Evolutionary conservation across 2,888 invertebrate species (phyloP).

Genomic region (Eilema depressum): DNA sequence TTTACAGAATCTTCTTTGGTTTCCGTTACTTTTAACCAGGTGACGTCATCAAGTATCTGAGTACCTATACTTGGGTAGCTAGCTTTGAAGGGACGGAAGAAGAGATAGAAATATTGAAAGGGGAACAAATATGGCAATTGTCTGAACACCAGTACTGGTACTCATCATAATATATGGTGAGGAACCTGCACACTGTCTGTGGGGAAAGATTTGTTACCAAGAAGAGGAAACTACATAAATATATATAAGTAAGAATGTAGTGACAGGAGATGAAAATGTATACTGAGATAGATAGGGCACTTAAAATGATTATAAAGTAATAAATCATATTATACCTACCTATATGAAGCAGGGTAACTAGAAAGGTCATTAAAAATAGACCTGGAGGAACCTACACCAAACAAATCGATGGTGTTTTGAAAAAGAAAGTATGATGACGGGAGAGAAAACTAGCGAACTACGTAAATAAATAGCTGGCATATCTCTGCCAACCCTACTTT

Average conservation of each 20-base stretch:
- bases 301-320: background rate
- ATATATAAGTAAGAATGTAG: background rate
- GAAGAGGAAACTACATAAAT: background rate
- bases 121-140: background rate
- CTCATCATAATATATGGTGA: background rate
- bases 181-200: background rate
- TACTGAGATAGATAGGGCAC: background rate
- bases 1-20: constrained; percentile 45
- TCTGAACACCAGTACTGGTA: background rate
- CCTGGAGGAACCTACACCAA: background rate
- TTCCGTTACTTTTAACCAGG: constrained; percentile 13
- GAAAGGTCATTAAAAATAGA: background rate
- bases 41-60: background rate
- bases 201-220: background rate
- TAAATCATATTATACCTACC: background rate
- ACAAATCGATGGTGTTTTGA: background rate
- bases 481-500: background rate
- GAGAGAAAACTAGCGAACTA: background rate
- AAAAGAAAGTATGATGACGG: background rate
- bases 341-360: background rate
- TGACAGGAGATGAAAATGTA: background rate
- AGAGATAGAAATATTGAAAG: background rate
- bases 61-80: background rate
- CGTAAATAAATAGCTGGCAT: background rate
- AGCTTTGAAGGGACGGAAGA: background rate